phyloP scores from a whole-genome alignment of 2,797 vertebrate genomes.

The Gallinago solitaria region DNA sequence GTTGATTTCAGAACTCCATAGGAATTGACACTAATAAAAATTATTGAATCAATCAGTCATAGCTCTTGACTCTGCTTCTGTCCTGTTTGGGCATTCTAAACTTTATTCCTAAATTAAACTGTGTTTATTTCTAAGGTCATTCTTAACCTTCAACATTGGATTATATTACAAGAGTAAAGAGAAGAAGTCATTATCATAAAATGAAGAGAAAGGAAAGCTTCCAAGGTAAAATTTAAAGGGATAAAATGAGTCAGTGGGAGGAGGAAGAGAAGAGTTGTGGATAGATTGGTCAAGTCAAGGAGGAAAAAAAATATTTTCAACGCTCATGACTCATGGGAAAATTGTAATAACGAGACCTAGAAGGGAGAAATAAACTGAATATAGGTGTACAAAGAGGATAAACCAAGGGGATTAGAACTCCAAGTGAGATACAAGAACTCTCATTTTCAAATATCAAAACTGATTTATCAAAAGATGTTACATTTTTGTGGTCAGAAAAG shows the following conservation, averaged over 20 bases:
- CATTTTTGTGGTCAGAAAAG: not conserved
- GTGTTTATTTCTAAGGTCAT: not conserved
- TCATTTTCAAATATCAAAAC: not conserved
- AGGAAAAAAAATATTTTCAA: not conserved
- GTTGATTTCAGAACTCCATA: not conserved
- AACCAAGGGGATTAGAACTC: not conserved
- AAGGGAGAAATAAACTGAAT: not conserved
- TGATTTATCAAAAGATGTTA: not conserved
- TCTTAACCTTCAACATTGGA: not conserved
- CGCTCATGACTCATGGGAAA: not conserved
- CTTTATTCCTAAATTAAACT: not conserved
- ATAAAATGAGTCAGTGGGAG: not conserved
- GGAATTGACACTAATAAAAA: not conserved
- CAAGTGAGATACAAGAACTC: not conserved
- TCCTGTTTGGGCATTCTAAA: not conserved
- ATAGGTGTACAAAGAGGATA: not conserved
- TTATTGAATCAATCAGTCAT: not conserved
- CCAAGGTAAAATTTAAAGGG: not conserved
- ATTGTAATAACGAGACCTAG: not conserved
- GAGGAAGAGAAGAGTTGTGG: not conserved
- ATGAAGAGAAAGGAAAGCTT: not conserved
- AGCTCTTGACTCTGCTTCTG: not conserved
- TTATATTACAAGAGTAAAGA: not conserved
- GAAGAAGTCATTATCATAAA: not conserved
- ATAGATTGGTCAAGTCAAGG: not conserved